Base-by-base conservation (phyloP, 1,140 invertebrate species). In the Cephus cinctus region DNA sequence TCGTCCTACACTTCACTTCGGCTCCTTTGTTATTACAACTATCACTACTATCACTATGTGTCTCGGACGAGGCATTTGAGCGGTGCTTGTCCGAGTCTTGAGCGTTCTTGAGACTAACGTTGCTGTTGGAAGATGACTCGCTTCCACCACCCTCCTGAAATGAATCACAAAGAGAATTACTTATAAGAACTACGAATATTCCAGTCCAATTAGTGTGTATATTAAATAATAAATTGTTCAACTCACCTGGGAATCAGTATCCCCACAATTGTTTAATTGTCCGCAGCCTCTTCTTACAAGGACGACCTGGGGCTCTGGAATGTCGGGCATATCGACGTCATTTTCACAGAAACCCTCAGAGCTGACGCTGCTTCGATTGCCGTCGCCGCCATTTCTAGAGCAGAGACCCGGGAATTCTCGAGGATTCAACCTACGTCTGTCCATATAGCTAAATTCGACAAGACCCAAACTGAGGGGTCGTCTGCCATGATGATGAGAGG, bases 341-440 rank as follows among this genome's bases (percentile, higher is more conserved):
- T 94, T 94, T 75, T 96, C 92, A 75, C 94, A 96, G 69, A 97
- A 97, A 23, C 94, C 94, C 78, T 98, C 94, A 57, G 92, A 95
- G 55, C 92, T 94, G 14, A 94, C 88, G 67, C 92, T 95, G 42
- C 92, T 96, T 34, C 92, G 81, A 74, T 94, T 95, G 5, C 90
- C 91, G 69, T 92, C 90, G 11, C 68, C 56, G 11, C 58, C 59
- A 39, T 56, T 67, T 49, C 65, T 57, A 40, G 66, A 58, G 49
- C 67, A 75, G 42, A 74, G 35, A n/a, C 65, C 65, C 2, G 70
- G 63, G 39, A 74, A 75, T 16, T 74, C 67, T 8, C 72, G 64
- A 2, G 68, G 61, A 50, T 72, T 75, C n/a, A 75, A 11, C 20
- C 70, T 57, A 19, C 69, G 59, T 47, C 72, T 63, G 35, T 75